A percentile compares a stretch with the other conserved stretches of the same genome.
These are phyloP conservation scores for Neoscelio sp. DNA, from an alignment of 2,888 invertebrate species.

Conservation along the genomic window DNA sequence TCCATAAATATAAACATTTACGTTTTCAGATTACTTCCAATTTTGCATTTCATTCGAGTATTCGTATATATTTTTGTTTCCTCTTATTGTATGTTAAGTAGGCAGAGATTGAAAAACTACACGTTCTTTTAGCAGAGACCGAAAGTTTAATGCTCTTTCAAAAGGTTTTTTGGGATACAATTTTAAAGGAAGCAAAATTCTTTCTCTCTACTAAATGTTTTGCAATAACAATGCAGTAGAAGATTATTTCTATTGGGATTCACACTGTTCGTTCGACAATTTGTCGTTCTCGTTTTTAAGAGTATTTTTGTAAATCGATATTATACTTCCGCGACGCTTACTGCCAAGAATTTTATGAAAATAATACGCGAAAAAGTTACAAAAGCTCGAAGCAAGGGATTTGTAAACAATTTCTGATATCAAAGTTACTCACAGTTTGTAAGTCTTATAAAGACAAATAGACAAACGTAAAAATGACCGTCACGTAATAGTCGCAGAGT, in stretches of 20 bases:
- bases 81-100: no score
- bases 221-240: not conserved
- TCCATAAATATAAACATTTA: no score
- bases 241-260: conserved; percentile 13
- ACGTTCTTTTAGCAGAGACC: not conserved
- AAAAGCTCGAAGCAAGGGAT: not conserved
- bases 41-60: no score
- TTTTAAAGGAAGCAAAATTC: conserved; percentile 3
- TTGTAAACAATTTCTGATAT: conserved; percentile 20
- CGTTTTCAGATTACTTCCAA: no score
- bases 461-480: conserved; percentile 28
- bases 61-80: no score
- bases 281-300: conserved; percentile 19
- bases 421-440: conserved; percentile 16
- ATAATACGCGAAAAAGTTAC: conserved; percentile 19
- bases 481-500: conserved; percentile 31
- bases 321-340: not conserved
- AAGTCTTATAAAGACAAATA: conserved; percentile 27
- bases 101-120: not conserved
- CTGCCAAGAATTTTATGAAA: not conserved
- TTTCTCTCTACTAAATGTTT: conserved; percentile 9
- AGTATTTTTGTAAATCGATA: conserved; percentile 17
- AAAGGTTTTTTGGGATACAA: not conserved
- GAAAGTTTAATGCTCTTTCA: not conserved
- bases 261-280: conserved; percentile 1